A percentile compares a stretch with the other conserved stretches of the same genome.
These are phyloP conservation scores for Ceyx margarethae DNA, from an alignment of 2,113 vertebrate genomes.

Conservation along the genomic window DNA sequence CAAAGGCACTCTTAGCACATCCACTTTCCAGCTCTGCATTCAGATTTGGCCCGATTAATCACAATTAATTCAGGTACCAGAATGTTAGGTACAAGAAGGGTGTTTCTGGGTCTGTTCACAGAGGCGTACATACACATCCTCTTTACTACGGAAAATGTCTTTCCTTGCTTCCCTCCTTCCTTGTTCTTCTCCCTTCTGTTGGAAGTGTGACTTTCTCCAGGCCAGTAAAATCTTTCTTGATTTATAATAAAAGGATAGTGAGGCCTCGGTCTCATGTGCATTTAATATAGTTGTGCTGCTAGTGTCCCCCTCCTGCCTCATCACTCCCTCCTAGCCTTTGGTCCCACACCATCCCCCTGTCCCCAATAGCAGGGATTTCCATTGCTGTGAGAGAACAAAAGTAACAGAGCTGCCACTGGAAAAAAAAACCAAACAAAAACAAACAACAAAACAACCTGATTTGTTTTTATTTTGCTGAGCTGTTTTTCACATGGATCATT, in stretches of 20 bases:
- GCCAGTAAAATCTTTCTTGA: neutral
- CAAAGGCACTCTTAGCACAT: neutral
- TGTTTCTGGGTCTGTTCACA: neutral
- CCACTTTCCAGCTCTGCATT: neutral
- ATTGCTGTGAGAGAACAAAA: constrained; percentile 22
- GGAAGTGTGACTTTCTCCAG: neutral
- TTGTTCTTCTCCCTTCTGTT: neutral
- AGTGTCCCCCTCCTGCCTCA: neutral
- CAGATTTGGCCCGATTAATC: neutral
- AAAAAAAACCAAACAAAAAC: neutral
- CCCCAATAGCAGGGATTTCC: neutral
- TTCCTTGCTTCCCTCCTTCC: neutral
- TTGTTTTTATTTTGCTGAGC: neutral
- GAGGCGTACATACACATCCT: neutral
- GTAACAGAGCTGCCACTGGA: constrained; percentile 1
- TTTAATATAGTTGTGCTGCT: neutral
- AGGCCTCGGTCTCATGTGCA: neutral
- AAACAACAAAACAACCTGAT: neutral
- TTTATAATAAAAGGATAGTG: neutral
- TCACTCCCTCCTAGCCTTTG: neutral
- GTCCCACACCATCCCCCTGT: neutral
- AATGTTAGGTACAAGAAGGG: neutral
- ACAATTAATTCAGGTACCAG: neutral
- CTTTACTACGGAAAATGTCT: neutral
- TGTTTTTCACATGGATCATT: neutral